phyloP scores from a whole-genome alignment of 2,888 invertebrate genomes.

The Spodoptera littoralis region DNA sequence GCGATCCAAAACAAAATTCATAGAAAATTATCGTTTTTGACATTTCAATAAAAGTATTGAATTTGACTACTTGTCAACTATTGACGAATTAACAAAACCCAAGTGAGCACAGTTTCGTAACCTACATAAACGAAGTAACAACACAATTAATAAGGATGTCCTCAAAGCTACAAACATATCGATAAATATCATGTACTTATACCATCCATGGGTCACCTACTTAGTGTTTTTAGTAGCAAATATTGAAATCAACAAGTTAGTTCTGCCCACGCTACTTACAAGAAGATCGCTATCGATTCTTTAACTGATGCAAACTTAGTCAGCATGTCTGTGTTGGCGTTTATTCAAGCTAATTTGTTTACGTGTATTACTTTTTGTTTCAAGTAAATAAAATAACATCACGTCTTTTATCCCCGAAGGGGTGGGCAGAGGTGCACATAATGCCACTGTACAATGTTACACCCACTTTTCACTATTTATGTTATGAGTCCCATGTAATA shows the following conservation, averaged over 20 bases:
- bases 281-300: conserved; percentile 47
- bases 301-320: conserved; percentile 13
- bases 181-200: conserved; percentile 27
- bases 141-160: conserved; percentile 8
- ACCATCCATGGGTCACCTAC: conserved; percentile 45
- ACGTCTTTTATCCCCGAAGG: too few species aligned
- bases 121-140: too few species aligned
- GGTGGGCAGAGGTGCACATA: too few species aligned
- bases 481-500: too few species aligned
- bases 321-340: conserved; percentile 14
- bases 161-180: conserved; percentile 12
- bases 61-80: too few species aligned
- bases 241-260: conserved; percentile 47
- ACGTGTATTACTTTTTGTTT: too few species aligned
- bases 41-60: too few species aligned
- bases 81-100: not conserved
- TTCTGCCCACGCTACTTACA: conserved; percentile 38
- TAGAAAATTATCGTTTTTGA: too few species aligned
- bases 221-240: conserved; percentile 39
- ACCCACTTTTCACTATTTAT: too few species aligned
- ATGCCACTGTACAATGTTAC: too few species aligned
- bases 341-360: not conserved
- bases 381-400: too few species aligned
- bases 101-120: not conserved
- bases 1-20: too few species aligned